A percentile compares a stretch with the other conserved stretches of the same genome.
These are phyloP conservation scores for Zelleria hepariella DNA, from an alignment of 2,888 invertebrate species.

Conservation along the genomic window DNA sequence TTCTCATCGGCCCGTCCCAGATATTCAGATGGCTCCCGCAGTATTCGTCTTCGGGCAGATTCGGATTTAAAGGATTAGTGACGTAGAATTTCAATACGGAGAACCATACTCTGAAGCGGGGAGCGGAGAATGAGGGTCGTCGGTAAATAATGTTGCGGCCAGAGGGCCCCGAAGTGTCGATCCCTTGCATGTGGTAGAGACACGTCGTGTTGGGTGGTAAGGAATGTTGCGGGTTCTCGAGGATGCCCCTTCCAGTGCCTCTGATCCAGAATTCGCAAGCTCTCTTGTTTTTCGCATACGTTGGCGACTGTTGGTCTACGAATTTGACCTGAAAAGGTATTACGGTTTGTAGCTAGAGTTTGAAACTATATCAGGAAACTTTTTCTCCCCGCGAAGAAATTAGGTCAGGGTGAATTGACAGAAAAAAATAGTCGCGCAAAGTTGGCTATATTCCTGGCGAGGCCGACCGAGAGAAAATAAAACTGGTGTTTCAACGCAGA, in stretches of 20 bases:
- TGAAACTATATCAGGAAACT: background rate
- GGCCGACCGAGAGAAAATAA: background rate
- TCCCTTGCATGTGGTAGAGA: conserved; percentile 83
- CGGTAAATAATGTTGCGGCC: conserved; percentile 69
- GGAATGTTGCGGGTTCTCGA: conserved; percentile 88
- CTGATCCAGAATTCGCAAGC: conserved; percentile 89
- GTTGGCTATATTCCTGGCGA: background rate
- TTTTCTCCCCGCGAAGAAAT: background rate
- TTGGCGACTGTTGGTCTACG: conserved; percentile 86
- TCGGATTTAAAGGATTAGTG: conserved; percentile 74
- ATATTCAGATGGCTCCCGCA: conserved; percentile 88
- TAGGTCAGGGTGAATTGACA: background rate
- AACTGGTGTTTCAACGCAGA: background rate
- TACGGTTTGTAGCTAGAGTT: background rate
- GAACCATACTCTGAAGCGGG: conserved; percentile 87
- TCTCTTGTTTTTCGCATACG: conserved; percentile 87
- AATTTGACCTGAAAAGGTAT: conserved; percentile 78
- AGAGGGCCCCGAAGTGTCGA: conserved; percentile 73
- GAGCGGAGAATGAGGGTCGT: conserved; percentile 73
- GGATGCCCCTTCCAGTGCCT: conserved; percentile 82
- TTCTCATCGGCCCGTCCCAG: conserved; percentile 87
- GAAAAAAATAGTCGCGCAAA: background rate
- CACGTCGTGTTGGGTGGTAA: conserved; percentile 91
- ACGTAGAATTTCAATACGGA: conserved; percentile 90
- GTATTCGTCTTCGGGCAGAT: conserved; percentile 79